These are phyloP conservation scores for Microcebus lehilahytsara DNA, from an alignment of 2,113 vertebrate species.

Conservation along the genomic window DNA sequence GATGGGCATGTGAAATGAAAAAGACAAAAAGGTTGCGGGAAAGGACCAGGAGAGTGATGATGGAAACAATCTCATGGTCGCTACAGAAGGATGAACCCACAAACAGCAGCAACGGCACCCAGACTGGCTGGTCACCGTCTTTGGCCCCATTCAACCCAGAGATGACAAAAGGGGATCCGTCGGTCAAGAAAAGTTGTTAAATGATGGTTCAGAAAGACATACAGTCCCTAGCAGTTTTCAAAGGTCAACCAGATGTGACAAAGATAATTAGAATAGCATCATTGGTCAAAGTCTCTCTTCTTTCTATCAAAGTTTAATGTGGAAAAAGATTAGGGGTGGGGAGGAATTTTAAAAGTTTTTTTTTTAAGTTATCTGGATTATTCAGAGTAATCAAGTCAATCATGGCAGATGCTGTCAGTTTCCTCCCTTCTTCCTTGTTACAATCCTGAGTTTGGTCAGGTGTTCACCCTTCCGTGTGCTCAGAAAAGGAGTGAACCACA, in stretches of 20 bases:
- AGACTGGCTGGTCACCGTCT: not conserved
- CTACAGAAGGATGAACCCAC: not conserved
- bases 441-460: not conserved
- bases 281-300: not conserved
- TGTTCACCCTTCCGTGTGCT: not conserved
- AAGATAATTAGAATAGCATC: not conserved
- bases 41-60: not conserved
- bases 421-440: not conserved
- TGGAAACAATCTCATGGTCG: not conserved
- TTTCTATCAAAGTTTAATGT: not conserved
- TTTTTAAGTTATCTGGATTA: not conserved
- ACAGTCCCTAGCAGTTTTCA: not conserved
- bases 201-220: not conserved
- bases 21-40: not conserved
- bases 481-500: not conserved
- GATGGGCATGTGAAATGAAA: not conserved
- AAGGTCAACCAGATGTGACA: not conserved
- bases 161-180: not conserved
- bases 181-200: not conserved
- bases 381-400: not conserved
- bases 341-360: not conserved
- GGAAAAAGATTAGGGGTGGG: not conserved
- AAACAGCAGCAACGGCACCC: not conserved
- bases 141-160: not conserved
- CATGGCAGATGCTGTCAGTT: not conserved